Percentiles rank a stretch among this genome's conserved stretches.
phyloP scores from a whole-genome alignment of 2,113 vertebrate species.

The Poicephalus meyeri region DNA sequence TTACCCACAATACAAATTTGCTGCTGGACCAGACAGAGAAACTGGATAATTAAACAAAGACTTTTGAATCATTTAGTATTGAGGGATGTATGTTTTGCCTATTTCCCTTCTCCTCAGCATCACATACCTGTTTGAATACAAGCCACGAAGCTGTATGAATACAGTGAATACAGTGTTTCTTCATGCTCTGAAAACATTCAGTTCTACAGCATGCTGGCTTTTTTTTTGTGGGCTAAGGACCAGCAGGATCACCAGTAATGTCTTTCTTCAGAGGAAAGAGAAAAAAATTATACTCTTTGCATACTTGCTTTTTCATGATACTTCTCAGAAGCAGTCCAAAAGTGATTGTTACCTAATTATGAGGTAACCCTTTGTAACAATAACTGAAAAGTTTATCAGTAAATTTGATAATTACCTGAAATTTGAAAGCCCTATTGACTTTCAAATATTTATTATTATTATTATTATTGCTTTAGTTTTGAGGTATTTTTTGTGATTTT shows the following conservation, averaged over 20 bases:
- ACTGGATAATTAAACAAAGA: not conserved
- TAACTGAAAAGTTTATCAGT: not conserved
- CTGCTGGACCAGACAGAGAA: not conserved
- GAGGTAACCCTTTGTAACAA: not conserved
- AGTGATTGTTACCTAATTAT: not conserved
- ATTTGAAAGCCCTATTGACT: not conserved
- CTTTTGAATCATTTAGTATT: not conserved
- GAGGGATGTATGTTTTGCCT: not conserved
- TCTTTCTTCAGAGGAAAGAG: not conserved
- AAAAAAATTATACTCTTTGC: not conserved
- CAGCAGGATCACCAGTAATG: not conserved
- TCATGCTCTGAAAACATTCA: not conserved
- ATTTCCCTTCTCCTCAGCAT: not conserved
- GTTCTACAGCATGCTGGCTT: rapidly evolving
- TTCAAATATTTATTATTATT: not conserved
- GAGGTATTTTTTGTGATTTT: rapidly evolving
- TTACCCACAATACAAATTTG: not conserved
- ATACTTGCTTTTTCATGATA: not conserved
- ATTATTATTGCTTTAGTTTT: not conserved
- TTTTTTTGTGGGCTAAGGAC: not conserved
- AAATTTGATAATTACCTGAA: not conserved
- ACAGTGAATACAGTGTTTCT: not conserved
- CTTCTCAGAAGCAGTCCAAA: not conserved
- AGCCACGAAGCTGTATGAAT: not conserved
- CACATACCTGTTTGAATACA: not conserved